These are phyloP conservation scores for Leuciscus idus DNA, from an alignment of 2,113 vertebrate genomes.

Conservation along the genomic window DNA sequence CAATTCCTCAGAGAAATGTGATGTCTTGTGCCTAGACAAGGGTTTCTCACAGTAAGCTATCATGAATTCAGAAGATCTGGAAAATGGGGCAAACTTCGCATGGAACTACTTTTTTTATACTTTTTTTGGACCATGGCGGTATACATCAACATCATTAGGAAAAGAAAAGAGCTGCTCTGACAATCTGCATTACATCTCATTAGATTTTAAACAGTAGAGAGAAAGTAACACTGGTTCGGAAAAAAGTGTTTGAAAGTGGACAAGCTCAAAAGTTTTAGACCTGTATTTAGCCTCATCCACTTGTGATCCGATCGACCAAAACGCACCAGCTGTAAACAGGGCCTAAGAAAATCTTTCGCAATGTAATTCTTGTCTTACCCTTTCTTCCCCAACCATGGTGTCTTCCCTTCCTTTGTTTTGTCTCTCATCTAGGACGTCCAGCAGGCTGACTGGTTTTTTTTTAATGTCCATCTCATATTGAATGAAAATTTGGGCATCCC, in stretches of 20 bases:
- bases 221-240: not conserved
- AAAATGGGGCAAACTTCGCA: no score
- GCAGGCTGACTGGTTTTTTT: constrained; percentile 74
- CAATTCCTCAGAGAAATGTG: no score
- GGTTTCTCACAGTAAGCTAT: no score
- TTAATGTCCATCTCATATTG: constrained; percentile 77
- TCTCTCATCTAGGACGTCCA: constrained; percentile 86
- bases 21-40: no score
- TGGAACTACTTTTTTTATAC: no score
- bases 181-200: not conserved
- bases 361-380: constrained; percentile 68
- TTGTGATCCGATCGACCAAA: no score
- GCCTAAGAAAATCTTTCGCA: not conserved
- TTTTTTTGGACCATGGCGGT: not conserved
- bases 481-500: constrained; percentile 74
- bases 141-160: not conserved
- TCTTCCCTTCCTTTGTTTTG: constrained; percentile 65
- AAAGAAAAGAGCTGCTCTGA: not conserved
- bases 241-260: not conserved
- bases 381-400: constrained; percentile 65
- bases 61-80: no score
- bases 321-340: no score
- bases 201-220: not conserved
- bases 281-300: no score
- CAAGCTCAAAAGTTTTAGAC: no score